Base-by-base conservation (phyloP, 1,140 invertebrate species). In the Trichonephila clavipes region DNA sequence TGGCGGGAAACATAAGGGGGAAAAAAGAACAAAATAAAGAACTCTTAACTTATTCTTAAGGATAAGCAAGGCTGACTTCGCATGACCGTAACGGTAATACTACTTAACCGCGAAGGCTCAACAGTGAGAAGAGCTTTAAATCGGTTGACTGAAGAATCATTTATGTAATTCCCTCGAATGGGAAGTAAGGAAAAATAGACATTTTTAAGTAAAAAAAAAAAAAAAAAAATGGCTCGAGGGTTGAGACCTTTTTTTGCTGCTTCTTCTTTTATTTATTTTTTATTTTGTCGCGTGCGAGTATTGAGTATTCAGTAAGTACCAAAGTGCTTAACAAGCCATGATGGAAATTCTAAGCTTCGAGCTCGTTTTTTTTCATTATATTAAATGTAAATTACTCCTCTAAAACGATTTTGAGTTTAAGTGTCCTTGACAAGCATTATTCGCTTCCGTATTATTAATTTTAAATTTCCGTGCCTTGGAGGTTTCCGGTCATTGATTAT, bases 71-170 rank as follows among this genome's bases (percentile, higher is more conserved):
- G 18, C 72, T 77, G 72, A 18, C 34, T 77, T 34, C 72, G 4
- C 72, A 77, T 34, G 72, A 77, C 72, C 72, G 72, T 77, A 77
- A 77, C 72, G 72, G 72, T 77, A 77, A 77, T 28, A 77, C 72
- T 28, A 77, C 24, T 77, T 77, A 77, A 77, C 72, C 72, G 72
- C 72, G 72, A 40, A 77, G 28, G 72, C 72, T 77, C 34, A 77
- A 77, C 72, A 77, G 34, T 40, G 72, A 77, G 34, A 77, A 28
- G 24, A 34, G 24, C 66, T 40, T 77, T 77, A 77, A 77, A 40
- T 77, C 72, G 72, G 72, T 77, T 77, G 72, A 77, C 72, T 77
- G 72, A 77, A 34, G 34, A 77, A 34, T 77, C 24, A 28, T 77
- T 77, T 77, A 77, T 40, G 66, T 12, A 28, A 77, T 77, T 77